Evolutionary conservation across 92 coral and sea anemone genomes (phyloP), one percentile per base, ranked within the genome.

Genomic region (Porites divaricata): DNA sequence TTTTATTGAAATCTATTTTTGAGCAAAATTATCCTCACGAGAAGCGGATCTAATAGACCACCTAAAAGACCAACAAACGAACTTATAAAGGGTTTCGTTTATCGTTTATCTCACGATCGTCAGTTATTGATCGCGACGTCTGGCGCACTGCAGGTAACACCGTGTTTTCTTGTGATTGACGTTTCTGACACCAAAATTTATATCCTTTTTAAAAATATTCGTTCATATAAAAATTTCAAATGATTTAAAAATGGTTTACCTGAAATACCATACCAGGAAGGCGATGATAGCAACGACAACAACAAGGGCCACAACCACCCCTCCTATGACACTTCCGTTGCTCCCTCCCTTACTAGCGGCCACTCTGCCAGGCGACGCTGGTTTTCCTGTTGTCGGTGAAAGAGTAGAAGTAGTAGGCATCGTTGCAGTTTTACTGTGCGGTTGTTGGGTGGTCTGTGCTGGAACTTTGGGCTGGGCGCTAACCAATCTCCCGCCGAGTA

Each of bases 191-290:
- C 45, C 45, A 35, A 35, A 35, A 35, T 35, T 35, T 35, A 35
- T 35, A 35, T 35, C 45, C 45, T 35, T 57, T 56, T 12, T 17
- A 9, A 57, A 57, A 17, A 57, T 12, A 12, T 57, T 12, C 15
- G 14, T 4, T 13, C 10, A 49, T 19, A 6, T 14, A 13, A 25
- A n/a, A n/a, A n/a, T n/a, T n/a, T n/a, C n/a, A n/a, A n/a, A n/a
- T n/a, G n/a, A 56, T 13, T 75, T 9, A 75, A 54, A 23, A 35
- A 53, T 21, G 17, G 24, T 19, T 16, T 80, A 80, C 85, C 85
- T 80, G 76, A 80, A 80, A 70, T 67, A 80, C 85, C 85, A 68
- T 53, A 80, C 50, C 19, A 76, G 35, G 53, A 80, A 13, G 6
- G 67, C 85, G 17, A 68, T 70, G 35, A 69, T 24, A 51, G 70